Base-by-base conservation (phyloP, 1,140 invertebrate genomes). In the Drosophila nebulosa region DNA sequence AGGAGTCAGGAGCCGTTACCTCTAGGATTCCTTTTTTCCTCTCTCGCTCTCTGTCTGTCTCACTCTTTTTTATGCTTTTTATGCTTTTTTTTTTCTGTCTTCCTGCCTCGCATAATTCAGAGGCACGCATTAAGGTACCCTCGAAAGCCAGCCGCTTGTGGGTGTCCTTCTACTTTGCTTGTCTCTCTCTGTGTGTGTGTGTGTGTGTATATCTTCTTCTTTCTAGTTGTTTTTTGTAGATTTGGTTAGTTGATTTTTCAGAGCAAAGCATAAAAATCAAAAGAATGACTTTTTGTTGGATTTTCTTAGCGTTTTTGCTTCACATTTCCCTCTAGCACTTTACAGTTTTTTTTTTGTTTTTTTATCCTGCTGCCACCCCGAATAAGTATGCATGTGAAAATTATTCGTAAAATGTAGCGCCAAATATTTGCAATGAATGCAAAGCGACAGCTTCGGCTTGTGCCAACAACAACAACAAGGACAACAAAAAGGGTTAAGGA, bases 371-470 rank as follows among this genome's bases (percentile, higher is more conserved):
- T 77, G 74, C 61, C 62, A 86, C 14, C 4, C 14, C 14, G 18
- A 14, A 42, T 42, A 42, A 42, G 39, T 42, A 80, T 86, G 74
- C 78, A 71, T 69, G 74, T 58, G 58, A 83, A 85, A 86, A 80
- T 77, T 86, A 78, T 86, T 85, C 77, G 77, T 63, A 74, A 80
- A 86, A 78, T 86, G 78, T 80, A 62, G 74, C 81, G 81, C 73
- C 64, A 85, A 85, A 85, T 85, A 78, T 86, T 85, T 71, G 74
- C 65, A 86, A 85, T 85, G 59, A 86, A 86, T 86, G 81, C 81
- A 85, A 86, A 85, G 69, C 79, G 62, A 72, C 75, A 70, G 66
- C 51, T 71, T 64, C 73, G 69, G 72, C 59, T 69, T 75, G 73
- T 84, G 79, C 79, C 56, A 74, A 74, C 64, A 72, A 64, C 64